Percentiles rank a stretch among this genome's conserved stretches.
These are phyloP conservation scores for Drosophila trapezifrons DNA, from an alignment of 1,140 invertebrate species.

Conservation along the genomic window DNA sequence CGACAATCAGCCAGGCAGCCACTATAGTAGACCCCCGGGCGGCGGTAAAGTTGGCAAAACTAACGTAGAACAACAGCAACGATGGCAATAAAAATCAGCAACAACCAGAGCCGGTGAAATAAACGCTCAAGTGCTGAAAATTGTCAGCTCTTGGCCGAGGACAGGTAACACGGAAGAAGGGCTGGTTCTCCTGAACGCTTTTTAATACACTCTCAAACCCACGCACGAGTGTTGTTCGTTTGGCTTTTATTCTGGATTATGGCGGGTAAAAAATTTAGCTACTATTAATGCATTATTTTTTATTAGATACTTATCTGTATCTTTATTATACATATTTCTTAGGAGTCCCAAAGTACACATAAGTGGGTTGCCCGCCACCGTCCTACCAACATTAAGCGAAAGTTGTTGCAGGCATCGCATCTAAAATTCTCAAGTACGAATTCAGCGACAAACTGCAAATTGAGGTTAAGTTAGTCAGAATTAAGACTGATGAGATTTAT, in stretches of 20 bases:
- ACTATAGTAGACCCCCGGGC: slow-evolving; percentile 22
- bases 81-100: slow-evolving; percentile 70
- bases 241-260: neutral
- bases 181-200: slow-evolving; percentile 60
- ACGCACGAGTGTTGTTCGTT: slow-evolving; percentile 1
- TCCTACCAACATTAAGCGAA: no score
- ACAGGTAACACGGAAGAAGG: slow-evolving; percentile 38
- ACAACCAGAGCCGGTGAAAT: slow-evolving; percentile 50
- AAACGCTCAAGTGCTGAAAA: slow-evolving; percentile 65
- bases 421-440: no score
- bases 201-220: slow-evolving; percentile 66
- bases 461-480: no score
- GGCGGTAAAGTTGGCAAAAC: slow-evolving; percentile 69
- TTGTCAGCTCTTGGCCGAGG: slow-evolving; percentile 51
- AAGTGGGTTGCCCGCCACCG: no score
- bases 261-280: no score
- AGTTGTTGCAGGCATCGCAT: no score
- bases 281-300: no score
- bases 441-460: no score
- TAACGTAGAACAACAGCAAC: slow-evolving; percentile 52
- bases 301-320: no score
- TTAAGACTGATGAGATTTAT: no score
- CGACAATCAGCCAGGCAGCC: slow-evolving; percentile 50
- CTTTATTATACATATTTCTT: no score
- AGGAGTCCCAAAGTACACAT: no score